These are phyloP conservation scores for Zalophus californianus DNA, from an alignment of 2,797 vertebrate genomes.

Conservation along the genomic window DNA sequence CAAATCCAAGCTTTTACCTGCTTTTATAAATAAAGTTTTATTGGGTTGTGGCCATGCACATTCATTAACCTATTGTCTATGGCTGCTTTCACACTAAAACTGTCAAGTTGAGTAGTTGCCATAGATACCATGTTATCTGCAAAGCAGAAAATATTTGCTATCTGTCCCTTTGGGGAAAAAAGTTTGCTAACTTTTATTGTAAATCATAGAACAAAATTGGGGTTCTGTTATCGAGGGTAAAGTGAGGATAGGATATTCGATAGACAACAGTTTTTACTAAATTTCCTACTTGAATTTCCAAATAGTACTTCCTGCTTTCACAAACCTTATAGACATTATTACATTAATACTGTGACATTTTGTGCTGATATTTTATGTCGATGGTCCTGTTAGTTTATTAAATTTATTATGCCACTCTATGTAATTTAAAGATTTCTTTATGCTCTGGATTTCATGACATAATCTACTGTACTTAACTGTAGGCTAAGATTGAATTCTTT, in stretches of 20 bases:
- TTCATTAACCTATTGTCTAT: neutral
- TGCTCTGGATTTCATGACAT: neutral
- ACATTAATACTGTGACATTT: neutral
- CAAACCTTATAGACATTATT: neutral
- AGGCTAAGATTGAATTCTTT: neutral
- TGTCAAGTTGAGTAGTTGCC: neutral
- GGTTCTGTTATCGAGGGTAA: neutral
- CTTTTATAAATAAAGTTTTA: slow-evolving; percentile 48
- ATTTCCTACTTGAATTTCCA: neutral
- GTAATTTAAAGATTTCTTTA: neutral
- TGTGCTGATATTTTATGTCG: neutral
- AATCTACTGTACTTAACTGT: neutral
- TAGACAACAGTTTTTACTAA: neutral
- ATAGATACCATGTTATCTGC: neutral
- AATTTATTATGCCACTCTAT: neutral
- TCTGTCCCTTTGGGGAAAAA: neutral
- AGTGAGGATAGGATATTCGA: neutral
- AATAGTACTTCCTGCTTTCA: neutral
- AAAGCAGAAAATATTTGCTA: neutral
- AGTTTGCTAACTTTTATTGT: neutral
- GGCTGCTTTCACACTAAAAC: neutral
- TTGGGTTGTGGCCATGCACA: neutral
- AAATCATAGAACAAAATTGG: neutral
- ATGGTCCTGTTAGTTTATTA: neutral
- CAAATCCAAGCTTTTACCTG: neutral